phyloP scores from a whole-genome alignment of 2,113 vertebrate genomes.

The Picathartes gymnocephalus region DNA sequence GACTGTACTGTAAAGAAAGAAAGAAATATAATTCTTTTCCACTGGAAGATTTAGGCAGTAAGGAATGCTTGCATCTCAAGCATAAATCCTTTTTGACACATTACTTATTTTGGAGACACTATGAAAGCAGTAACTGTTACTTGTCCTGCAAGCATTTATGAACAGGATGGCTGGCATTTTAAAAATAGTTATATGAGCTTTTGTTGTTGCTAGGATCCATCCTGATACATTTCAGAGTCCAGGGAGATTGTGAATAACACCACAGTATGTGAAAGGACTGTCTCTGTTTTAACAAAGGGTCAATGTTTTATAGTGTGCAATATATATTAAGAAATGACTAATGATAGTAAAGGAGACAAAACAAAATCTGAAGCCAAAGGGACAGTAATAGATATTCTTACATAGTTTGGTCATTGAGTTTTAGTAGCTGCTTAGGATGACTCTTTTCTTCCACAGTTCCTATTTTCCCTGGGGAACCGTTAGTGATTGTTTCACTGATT shows the following conservation, averaged over 20 bases:
- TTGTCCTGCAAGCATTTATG: conserved; percentile 24
- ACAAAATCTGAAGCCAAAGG: conserved; percentile 14
- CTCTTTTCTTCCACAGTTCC: not conserved
- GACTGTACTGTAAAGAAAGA: not conserved
- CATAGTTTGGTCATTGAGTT: not conserved
- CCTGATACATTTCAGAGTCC: not conserved
- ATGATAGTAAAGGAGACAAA: not conserved
- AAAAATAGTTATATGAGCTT: conserved; percentile 54
- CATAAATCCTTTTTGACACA: not conserved
- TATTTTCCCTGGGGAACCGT: not conserved
- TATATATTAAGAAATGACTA: conserved; percentile 21
- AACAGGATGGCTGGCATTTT: conserved; percentile 32
- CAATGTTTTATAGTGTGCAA: not conserved
- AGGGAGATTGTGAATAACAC: conserved; percentile 20
- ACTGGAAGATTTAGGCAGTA: not conserved
- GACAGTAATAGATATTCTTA: conserved; percentile 16
- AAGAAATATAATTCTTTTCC: not conserved
- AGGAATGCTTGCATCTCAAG: not conserved
- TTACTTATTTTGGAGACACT: not conserved
- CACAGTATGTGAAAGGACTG: not conserved
- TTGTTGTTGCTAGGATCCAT: conserved; percentile 31
- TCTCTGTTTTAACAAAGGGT: conserved; percentile 3
- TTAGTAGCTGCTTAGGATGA: not conserved
- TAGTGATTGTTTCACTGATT: not conserved
- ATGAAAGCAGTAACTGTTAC: conserved; percentile 15